Conservation (phyloP, 2,113 vertebrate species). For the Periophthalmodon schlosseri region DNA sequence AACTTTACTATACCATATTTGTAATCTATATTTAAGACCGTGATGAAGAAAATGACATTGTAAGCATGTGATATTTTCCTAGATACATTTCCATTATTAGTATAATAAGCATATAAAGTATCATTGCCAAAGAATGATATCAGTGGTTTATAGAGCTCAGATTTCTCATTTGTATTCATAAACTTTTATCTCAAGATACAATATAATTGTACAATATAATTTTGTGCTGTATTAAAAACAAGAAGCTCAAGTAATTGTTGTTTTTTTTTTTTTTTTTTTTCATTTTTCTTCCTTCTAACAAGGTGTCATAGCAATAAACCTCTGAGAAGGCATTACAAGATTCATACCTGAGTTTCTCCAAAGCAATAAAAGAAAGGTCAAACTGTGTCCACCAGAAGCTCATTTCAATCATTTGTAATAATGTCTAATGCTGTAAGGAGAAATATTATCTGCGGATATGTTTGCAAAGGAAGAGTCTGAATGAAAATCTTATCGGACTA, state of each 20-base stretch:
- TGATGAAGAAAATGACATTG: too few relatives aligned
- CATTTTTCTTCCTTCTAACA: neutral
- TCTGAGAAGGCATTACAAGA: neutral
- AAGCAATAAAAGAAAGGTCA: constrained; percentile 12
- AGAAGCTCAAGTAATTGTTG: neutral
- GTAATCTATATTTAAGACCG: too few relatives aligned
- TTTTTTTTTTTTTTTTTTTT: too few relatives aligned
- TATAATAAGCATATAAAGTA: neutral
- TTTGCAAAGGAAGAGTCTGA: neutral
- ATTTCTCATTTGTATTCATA: neutral
- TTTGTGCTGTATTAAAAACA: neutral
- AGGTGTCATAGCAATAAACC: neutral
- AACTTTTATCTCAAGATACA: neutral
- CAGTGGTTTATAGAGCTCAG: neutral
- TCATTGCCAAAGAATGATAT: neutral
- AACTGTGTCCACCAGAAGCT: neutral
- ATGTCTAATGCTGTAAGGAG: neutral
- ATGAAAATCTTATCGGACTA: constrained; percentile 8
- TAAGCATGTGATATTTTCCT: too few relatives aligned
- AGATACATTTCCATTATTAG: neutral
- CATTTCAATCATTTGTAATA: constrained; percentile 14
- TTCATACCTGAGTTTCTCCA: neutral
- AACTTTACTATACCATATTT: too few relatives aligned
- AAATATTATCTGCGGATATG: neutral
- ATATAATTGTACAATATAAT: neutral